A percentile compares a stretch with the other conserved stretches of the same genome.
phyloP scores from a whole-genome alignment of 2,797 vertebrate genomes.

The Calcarius lapponicus region DNA sequence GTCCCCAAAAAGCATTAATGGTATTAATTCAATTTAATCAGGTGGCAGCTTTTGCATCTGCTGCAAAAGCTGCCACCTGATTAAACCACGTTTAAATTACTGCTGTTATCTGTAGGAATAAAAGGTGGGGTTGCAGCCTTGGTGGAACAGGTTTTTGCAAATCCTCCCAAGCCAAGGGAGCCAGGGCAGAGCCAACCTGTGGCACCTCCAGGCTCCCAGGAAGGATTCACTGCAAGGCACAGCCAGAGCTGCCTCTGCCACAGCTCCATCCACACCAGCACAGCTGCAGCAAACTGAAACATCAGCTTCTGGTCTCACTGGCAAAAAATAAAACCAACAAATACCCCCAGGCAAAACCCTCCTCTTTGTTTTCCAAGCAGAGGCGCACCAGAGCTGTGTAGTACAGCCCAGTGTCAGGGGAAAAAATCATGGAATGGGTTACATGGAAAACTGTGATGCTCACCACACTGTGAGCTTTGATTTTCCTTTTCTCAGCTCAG shows the following conservation, averaged over 20 bases:
- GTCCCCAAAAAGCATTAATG: not conserved
- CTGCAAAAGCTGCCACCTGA: not conserved
- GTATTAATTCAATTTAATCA: not conserved
- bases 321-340: not conserved
- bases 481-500: not conserved
- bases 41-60: no score
- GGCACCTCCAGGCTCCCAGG: not conserved
- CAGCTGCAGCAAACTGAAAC: not conserved
- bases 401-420: not conserved
- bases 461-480: not conserved
- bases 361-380: not conserved
- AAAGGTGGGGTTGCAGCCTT: not conserved
- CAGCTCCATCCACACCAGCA: not conserved
- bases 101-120: not conserved
- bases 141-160: not conserved
- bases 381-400: not conserved
- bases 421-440: not conserved
- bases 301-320: accelerated
- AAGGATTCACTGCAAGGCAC: accelerated
- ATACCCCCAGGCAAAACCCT: not conserved
- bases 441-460: not conserved
- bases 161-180: not conserved
- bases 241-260: accelerated
- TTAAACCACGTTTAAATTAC: not conserved
- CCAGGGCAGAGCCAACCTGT: not conserved